A percentile compares a stretch with the other conserved stretches of the same genome.
Evolutionary conservation across 2,797 vertebrate species (phyloP).

Genomic region (Manis crassicaudata): DNA sequence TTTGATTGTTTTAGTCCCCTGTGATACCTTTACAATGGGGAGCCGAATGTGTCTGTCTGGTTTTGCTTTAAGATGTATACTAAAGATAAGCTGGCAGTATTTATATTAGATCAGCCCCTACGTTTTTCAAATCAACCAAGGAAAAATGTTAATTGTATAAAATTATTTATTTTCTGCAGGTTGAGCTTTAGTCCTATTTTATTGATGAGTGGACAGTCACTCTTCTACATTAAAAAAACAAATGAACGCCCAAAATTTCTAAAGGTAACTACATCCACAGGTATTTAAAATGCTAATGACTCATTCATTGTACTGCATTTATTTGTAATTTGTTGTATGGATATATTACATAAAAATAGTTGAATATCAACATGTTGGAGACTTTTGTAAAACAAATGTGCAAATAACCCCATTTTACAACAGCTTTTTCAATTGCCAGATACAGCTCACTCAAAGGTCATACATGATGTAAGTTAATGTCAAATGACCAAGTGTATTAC

Average conservation of each 20-base stretch:
- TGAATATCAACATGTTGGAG: neutral
- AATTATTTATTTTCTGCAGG: neutral
- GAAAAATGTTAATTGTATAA: neutral
- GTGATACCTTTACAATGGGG: neutral
- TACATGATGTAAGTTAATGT: neutral
- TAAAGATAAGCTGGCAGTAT: neutral
- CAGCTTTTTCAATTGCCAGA: neutral
- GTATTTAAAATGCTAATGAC: neutral
- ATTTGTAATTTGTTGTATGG: neutral
- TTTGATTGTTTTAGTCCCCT: neutral
- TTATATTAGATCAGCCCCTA: neutral
- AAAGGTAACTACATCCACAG: neutral
- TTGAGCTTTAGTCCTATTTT: neutral
- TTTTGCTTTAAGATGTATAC: neutral
- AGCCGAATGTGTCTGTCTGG: neutral
- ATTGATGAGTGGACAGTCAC: neutral
- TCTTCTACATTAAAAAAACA: neutral
- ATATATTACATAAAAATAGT: neutral
- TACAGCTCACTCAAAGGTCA: neutral
- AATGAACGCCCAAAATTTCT: neutral
- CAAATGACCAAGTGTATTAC: neutral
- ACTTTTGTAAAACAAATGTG: neutral
- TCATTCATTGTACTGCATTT: neutral
- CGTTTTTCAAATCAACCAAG: neutral
- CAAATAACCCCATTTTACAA: neutral